These are phyloP conservation scores for Athalia cordata DNA, from an alignment of 2,888 invertebrate species.

Conservation along the genomic window DNA sequence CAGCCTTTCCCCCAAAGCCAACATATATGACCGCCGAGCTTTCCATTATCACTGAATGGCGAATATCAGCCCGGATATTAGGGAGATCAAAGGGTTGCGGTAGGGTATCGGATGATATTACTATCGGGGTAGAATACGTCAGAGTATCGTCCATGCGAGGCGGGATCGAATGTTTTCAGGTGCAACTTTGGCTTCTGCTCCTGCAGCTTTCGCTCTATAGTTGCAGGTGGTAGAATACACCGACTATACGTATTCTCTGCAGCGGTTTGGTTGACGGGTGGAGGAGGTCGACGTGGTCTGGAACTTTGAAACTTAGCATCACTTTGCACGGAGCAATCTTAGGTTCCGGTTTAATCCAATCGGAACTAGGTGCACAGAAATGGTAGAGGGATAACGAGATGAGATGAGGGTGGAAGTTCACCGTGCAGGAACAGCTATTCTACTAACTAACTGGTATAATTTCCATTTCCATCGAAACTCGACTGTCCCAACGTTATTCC, in stretches of 20 bases:
- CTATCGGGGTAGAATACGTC: neutral
- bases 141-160: neutral
- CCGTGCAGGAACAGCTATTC: slow-evolving; percentile 22
- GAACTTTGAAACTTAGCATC: slow-evolving; percentile 39
- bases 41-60: no score
- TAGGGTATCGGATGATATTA: neutral
- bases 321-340: slow-evolving; percentile 35
- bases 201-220: neutral
- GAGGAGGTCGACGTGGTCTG: slow-evolving; percentile 37
- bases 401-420: slow-evolving; percentile 28
- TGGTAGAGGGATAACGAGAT: slow-evolving; percentile 25
- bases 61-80: no score
- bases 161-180: neutral
- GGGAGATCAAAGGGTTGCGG: no score
- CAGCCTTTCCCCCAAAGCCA: neutral
- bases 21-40: neutral
- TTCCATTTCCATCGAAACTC: slow-evolving; percentile 38
- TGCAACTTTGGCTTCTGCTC: no score
- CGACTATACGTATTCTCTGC: slow-evolving; percentile 14
- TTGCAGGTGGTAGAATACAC: no score
- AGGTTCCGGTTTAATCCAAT: slow-evolving; percentile 42
- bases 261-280: slow-evolving; percentile 5
- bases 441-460: slow-evolving; percentile 27
- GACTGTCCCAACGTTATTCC: slow-evolving; percentile 2
- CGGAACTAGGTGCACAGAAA: slow-evolving; percentile 34